A percentile compares a stretch with the other conserved stretches of the same genome.
phyloP scores from a whole-genome alignment of 2,888 invertebrate genomes.

The Tribolium freemani region DNA sequence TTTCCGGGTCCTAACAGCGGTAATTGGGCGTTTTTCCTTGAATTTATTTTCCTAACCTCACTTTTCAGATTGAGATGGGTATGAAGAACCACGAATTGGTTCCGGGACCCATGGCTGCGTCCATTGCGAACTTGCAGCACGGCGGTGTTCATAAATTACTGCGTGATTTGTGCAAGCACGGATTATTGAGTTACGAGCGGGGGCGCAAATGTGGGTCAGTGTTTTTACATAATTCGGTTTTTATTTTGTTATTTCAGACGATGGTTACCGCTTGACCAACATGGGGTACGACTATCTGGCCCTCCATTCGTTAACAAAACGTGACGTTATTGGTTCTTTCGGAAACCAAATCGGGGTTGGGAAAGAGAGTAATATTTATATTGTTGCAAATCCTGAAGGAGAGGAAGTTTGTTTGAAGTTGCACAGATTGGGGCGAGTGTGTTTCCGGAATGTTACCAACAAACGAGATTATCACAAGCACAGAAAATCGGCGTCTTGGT shows the following conservation, averaged over 20 bases:
- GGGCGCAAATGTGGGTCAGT: conserved; percentile 87
- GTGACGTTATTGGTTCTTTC: conserved; percentile 85
- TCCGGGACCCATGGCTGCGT: conserved; percentile 88
- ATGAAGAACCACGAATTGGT: conserved; percentile 99
- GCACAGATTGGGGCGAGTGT: conserved; percentile 94
- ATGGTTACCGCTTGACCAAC: conserved; percentile 96
- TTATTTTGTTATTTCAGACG: conserved; percentile 73
- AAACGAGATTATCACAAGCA: conserved; percentile 98
- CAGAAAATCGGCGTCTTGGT: conserved; percentile 91
- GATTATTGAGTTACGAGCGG: conserved; percentile 92
- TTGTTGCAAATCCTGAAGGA: conserved; percentile 85
- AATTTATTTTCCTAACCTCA: conserved; percentile 28
- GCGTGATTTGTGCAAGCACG: conserved; percentile 90
- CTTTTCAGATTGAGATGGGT: conserved; percentile 96
- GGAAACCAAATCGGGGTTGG: conserved; percentile 99
- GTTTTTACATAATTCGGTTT: neutral
- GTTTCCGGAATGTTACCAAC: conserved; percentile 94
- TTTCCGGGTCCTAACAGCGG: conserved; percentile 93
- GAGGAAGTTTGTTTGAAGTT: conserved; percentile 90
- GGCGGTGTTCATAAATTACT: conserved; percentile 95
- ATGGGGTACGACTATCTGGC: conserved; percentile 97
- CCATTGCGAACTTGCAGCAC: conserved; percentile 92
- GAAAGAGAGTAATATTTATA: conserved; percentile 97
- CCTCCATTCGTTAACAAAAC: conserved; percentile 86
- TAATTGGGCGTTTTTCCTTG: conserved; percentile 67